phyloP scores from a whole-genome alignment of 37 sponge, comb jelly and placozoan species.

The Agelas oroides region DNA sequence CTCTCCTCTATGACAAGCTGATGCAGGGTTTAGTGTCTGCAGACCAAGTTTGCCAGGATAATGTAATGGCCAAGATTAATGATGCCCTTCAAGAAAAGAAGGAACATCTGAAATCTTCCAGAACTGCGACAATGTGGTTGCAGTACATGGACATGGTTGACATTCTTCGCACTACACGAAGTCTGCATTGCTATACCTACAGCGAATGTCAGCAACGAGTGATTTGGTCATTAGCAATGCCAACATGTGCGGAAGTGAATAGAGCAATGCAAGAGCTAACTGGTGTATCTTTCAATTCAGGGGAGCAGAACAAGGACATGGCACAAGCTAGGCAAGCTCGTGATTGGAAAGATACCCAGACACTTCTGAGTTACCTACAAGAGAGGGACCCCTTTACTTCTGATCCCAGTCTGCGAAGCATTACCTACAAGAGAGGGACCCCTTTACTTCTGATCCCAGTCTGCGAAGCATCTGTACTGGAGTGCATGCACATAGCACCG shows the following conservation, averaged over 20 bases:
- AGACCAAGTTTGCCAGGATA: conserved; percentile 12
- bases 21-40: conserved; percentile 8
- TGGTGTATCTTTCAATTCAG: conserved; percentile 32
- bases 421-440: too few relatives aligned
- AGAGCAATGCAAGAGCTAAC: conserved; percentile 56
- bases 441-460: conserved; percentile 46
- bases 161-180: conserved; percentile 54
- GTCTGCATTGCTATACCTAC: conserved; percentile 38
- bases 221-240: conserved; percentile 50
- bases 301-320: conserved; percentile 65
- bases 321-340: conserved; percentile 46
- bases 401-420: too few relatives aligned
- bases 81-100: too few relatives aligned
- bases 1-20: conserved; percentile 23
- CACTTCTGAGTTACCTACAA: too few relatives aligned
- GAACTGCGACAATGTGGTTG: conserved; percentile 49
- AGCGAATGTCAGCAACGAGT: conserved; percentile 37
- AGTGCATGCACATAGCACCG: conserved; percentile 38
- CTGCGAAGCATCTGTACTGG: conserved; percentile 38
- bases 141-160: conserved; percentile 54
- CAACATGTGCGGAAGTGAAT: conserved; percentile 48
- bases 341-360: conserved; percentile 61
- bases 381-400: too few relatives aligned
- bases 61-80: conserved; percentile 36
- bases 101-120: conserved; percentile 34